Percentiles rank a stretch among this genome's conserved stretches.
These are phyloP conservation scores for Hydrotaea diabolus DNA, from an alignment of 2,888 invertebrate genomes.

Conservation along the genomic window DNA sequence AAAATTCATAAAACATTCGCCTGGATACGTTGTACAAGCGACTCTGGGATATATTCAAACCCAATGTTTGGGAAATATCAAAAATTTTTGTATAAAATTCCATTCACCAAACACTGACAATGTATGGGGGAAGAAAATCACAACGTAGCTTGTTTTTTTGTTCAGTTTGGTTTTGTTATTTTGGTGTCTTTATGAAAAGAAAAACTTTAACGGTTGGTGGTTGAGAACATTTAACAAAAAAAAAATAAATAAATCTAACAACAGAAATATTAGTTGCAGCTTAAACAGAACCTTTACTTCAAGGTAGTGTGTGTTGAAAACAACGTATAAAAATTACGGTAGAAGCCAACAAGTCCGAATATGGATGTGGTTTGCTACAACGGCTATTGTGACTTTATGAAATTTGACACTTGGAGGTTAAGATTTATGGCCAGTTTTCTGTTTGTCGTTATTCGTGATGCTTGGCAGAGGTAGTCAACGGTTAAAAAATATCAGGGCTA, in stretches of 20 bases:
- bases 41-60: conserved; percentile 66
- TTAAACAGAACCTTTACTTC: neutral
- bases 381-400: conserved; percentile 26
- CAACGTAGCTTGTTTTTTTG: neutral
- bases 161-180: neutral
- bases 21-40: conserved; percentile 63
- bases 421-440: conserved; percentile 15
- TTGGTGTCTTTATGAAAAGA: neutral
- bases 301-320: conserved; percentile 7
- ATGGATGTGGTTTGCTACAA: neutral
- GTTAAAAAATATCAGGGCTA: conserved; percentile 44
- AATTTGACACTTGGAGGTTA: conserved; percentile 63
- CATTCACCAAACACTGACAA: conserved; percentile 59
- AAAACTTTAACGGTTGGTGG: conserved; percentile 13
- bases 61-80: conserved; percentile 67
- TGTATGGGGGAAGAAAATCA: neutral
- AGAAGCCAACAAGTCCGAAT: conserved; percentile 14
- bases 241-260: neutral
- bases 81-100: conserved; percentile 69
- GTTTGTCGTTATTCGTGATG: neutral
- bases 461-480: neutral
- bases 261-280: neutral
- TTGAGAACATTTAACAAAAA: neutral
- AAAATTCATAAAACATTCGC: conserved; percentile 70
- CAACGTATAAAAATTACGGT: neutral